Conservation (phyloP, 2,888 invertebrate genomes). For the Agrochola lota region DNA sequence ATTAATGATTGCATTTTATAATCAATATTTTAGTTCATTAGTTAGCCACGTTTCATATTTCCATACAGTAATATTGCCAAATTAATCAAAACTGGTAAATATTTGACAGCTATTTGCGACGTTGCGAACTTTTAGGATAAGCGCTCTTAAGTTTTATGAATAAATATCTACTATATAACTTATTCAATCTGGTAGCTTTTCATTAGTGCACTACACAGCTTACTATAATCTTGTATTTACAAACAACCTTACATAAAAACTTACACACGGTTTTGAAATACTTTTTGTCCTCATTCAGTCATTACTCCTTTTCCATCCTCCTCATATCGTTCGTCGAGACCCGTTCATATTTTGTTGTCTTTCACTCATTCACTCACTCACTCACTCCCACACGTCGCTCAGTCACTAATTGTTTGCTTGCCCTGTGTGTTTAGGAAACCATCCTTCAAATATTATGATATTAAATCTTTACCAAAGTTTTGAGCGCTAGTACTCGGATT, state of each 20-base stretch:
- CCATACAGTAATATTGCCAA: too few relatives aligned
- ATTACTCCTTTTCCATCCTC: not conserved
- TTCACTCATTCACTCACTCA: conserved; percentile 36
- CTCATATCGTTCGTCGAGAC: not conserved
- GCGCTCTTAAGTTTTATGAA: too few relatives aligned
- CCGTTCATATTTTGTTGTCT: conserved; percentile 24
- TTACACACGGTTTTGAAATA: not conserved
- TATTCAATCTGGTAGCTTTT: not conserved
- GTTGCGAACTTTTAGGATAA: too few relatives aligned
- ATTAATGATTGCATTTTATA: too few relatives aligned
- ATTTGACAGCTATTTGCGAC: too few relatives aligned
- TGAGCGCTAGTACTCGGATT: conserved; percentile 10
- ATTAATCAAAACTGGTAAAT: too few relatives aligned
- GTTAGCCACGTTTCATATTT: too few relatives aligned
- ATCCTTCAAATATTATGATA: conserved; percentile 33
- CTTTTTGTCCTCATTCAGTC: not conserved
- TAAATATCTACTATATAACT: not conserved
- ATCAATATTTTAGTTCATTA: too few relatives aligned
- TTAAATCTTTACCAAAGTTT: conserved; percentile 22
- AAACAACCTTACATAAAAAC: not conserved
- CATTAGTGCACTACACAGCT: not conserved
- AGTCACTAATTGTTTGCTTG: conserved; percentile 49
- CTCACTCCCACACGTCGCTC: conserved; percentile 27
- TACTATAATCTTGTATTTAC: not conserved
- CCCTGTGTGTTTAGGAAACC: conserved; percentile 47